A percentile compares a stretch with the other conserved stretches of the same genome.
These are phyloP conservation scores for Acronicta leporina DNA, from an alignment of 2,888 invertebrate species.

Conservation along the genomic window DNA sequence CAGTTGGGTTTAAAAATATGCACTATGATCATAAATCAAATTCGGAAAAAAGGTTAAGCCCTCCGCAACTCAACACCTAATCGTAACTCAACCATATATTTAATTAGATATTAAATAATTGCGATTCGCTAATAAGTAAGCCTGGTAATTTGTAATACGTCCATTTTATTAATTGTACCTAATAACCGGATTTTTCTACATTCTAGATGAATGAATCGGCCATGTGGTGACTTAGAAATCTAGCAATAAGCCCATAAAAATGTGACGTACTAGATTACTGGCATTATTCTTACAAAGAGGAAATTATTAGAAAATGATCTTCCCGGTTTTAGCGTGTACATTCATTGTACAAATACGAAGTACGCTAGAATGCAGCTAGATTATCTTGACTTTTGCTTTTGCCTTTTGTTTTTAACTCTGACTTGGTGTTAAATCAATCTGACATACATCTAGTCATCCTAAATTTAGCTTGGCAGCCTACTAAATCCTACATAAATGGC, in stretches of 20 bases:
- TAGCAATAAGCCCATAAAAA: constrained; percentile 10
- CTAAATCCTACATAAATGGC: background rate
- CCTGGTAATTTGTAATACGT: too few relatives aligned
- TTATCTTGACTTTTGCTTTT: too few relatives aligned
- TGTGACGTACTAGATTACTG: background rate
- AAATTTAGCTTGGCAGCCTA: background rate
- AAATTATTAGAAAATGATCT: too few relatives aligned
- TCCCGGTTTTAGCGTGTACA: too few relatives aligned
- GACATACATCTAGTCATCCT: background rate
- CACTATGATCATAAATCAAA: too few relatives aligned
- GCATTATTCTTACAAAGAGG: too few relatives aligned
- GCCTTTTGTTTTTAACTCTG: background rate
- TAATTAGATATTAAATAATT: constrained; percentile 6
- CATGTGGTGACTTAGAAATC: background rate
- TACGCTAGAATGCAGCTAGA: too few relatives aligned
- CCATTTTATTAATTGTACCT: background rate
- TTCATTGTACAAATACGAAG: too few relatives aligned
- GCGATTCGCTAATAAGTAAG: constrained; percentile 21
- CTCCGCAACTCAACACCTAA: too few relatives aligned
- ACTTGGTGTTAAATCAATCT: background rate
- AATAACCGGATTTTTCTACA: constrained; percentile 4
- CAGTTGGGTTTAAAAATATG: too few relatives aligned
- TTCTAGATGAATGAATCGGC: constrained; percentile 37
- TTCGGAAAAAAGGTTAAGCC: too few relatives aligned
- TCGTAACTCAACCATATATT: too few relatives aligned